Evolutionary conservation across 2,888 invertebrate species (phyloP), one percentile per base, ranked within the genome.

Genomic region (Acrobasis consociella): DNA sequence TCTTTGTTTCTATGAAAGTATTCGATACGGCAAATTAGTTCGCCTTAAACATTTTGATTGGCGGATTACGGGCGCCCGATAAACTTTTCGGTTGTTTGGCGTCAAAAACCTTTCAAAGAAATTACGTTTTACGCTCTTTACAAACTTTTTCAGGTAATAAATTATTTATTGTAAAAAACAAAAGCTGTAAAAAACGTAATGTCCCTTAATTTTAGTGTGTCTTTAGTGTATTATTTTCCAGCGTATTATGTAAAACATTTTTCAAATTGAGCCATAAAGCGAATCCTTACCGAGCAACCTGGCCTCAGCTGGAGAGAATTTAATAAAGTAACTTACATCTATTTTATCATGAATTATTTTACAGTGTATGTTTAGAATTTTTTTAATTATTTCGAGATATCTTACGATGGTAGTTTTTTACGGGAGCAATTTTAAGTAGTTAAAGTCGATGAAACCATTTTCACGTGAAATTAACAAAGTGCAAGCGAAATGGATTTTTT

Each of bases 261-360:
- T 86, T 88, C 85, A 85, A 86, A 89, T 85, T 87, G 85, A 79
- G 80, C 81, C 78, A 87, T 91, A 89, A 90, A 88, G 73, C 77
- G 83, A 79, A 84, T 83, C 80, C 80, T 81, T 76, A 75, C 78
- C 77, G 78, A 79, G 83, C 81, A 76, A 78, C 79, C 81, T 78
- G 82, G 78, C 79, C 78, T 80, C 75, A 78, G 80, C 74, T 76
- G 81, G 74, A 78, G 78, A 74, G 82, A 88, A 85, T 87, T 89
- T 89, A 89, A 89, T 90, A 89, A 89, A 82, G 89, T 82, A 80
- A 84, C 81, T 82, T 80, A 84, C 81, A 77, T 81, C 79, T 85
- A 83, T 84, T 84, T 85, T 83, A 82, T 81, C 78, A 78, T 83
- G 82, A 86, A 84, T 83, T 85, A 85, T 84, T 84, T 77, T 78